Percentiles rank a stretch among this genome's conserved stretches.
Conservation (phyloP, 2,113 vertebrate species). For the Podiceps cristatus region DNA sequence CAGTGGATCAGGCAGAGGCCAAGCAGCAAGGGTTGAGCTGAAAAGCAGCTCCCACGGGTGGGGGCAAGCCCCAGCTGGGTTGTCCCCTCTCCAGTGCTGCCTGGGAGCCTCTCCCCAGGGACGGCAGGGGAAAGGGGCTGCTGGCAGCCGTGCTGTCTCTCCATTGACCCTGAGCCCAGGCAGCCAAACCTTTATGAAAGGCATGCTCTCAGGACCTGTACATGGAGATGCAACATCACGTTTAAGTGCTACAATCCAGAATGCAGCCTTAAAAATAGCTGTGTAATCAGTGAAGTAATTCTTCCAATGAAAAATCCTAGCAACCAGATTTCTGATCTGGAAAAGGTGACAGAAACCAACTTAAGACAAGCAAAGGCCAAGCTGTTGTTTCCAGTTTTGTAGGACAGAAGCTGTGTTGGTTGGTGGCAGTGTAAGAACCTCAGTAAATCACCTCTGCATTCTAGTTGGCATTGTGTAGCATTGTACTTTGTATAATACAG, state of each 20-base stretch:
- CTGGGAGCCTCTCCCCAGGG: neutral
- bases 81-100: fast-evolving
- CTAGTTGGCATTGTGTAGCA: neutral
- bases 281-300: neutral
- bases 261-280: neutral
- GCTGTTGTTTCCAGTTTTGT: neutral
- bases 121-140: neutral
- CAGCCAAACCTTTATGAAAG: neutral
- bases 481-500: neutral
- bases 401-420: neutral
- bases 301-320: neutral
- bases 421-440: neutral
- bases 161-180: neutral
- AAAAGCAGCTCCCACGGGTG: fast-evolving
- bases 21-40: neutral
- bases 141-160: neutral
- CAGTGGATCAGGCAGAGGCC: neutral
- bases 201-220: neutral
- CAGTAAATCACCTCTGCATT: neutral
- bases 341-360: neutral
- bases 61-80: neutral
- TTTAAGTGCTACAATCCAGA: neutral
- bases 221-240: neutral
- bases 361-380: neutral
- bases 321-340: neutral